Evolutionary conservation across 2,797 vertebrate species (phyloP), one percentile per base, ranked within the genome.

Genomic region (Cuculus canorus): DNA sequence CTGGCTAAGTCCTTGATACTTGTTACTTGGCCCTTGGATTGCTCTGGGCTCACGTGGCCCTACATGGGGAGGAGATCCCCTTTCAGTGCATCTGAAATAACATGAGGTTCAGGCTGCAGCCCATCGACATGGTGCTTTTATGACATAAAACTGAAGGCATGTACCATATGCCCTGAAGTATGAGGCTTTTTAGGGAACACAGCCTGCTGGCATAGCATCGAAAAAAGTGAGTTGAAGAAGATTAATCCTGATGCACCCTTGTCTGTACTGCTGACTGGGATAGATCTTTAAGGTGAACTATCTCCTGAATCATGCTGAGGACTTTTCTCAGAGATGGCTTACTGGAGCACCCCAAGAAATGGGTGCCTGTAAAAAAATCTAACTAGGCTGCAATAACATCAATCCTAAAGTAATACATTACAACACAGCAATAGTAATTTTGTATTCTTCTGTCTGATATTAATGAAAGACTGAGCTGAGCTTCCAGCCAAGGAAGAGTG

Each of bases 1-100:
- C 50, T 61, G 81, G 21, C 37, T 33, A 21, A 2, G 2, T 33
- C 60, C 43, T 69, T 0, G 0, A 23, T 47, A 32, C 8, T 2
- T 22, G 25, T 18, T 21, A 23, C 21, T 54, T 37, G 15, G n/a
- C 18, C 50, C 64, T 28, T 12, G 2, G 11, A 17, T 54, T 72
- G 27, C n/a, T 73, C 68, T 52, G 33, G 50, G 30, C 11, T 39
- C 17, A 4, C 11, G 17, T 60, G 45, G 35, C 48, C 13, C 24
- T 56, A 19, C 13, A 19, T 15, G 4, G 6, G 48, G 22, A 81
- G 43, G 16, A 91, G 48, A 23, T 59, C 28, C 35, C 24, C 10
- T 66, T 88, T 81, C 81, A 71, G n/a, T 53, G 35, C 27, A 50
- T 65, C 69, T 86, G 69, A 75, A 82, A 90, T 75, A 66, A 60